Evolutionary conservation across 2,888 invertebrate species (phyloP), one percentile per base, ranked within the genome.

Genomic region (Autographa gamma): DNA sequence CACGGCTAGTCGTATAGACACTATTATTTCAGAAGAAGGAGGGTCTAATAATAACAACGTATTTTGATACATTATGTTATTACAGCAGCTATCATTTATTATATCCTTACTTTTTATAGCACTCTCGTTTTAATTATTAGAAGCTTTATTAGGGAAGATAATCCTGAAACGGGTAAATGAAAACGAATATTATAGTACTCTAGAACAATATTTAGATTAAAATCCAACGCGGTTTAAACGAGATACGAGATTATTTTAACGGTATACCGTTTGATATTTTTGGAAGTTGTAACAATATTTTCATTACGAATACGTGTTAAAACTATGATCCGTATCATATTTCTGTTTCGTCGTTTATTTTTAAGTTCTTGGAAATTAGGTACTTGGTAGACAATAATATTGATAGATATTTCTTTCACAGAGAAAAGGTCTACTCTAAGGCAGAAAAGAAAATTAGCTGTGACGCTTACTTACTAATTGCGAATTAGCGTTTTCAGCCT

Each of bases 151-250:
- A 48, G 48, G n/a, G n/a, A 48, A 48, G 48, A 48, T 48, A 48
- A 48, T 48, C 48, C 48, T 48, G 0, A n/a, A n/a, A 5, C n/a
- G 48, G n/a, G 48, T 48, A 48, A 48, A 48, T 48, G 48, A n/a
- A 48, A 43, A 48, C n/a, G 48, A 48, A 48, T 48, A 48, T 48
- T 48, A 48, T n/a, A 48, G 48, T 48, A 48, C 48, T 48, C 48
- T 6, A 48, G 48, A 48, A 48, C n/a, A 48, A 48, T 48, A 48
- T 48, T 48, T 48, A 48, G n/a, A 48, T 48, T 48, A 48, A 48
- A 43, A 48, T 48, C n/a, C 48, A 7, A 16, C 43, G 14, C 41
- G 41, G 41, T 41, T n/a, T 38, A n/a, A 48, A 48, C 48, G 48
- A 48, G 48, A 7, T 16, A n/a, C 48, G n/a, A n/a, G 48, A 48